Evolutionary conservation across 2,113 vertebrate species (phyloP), one percentile per base, ranked within the genome.

Genomic region (Lagopus leucura): DNA sequence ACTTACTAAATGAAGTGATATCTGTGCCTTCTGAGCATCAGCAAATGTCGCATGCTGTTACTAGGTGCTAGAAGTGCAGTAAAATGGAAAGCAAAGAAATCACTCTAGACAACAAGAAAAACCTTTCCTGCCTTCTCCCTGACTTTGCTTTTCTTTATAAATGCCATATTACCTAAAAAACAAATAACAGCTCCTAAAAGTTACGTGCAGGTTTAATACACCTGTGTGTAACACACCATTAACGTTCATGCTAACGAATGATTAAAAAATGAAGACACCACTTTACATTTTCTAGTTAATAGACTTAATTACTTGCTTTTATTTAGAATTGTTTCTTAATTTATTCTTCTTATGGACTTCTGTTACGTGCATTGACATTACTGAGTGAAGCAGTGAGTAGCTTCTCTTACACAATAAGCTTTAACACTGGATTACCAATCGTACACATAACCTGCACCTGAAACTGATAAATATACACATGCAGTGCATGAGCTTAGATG

Each of bases 201-300:
- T 24, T 50, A 50, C 1, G 22, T 55, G n/a, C n/a, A 64, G 5
- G 8, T 22, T 54, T 54, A 54, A 54, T 30, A 54, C 28, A 17
- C 48, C 13, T 54, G 52, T 8, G 6, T 16, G 6, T 17, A 71
- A 28, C 0, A 0, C 3, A 25, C 1, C 12, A 4, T 54, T 30
- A 54, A 17, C 8, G 17, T 30, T 54, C 52, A 57, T 1, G 2
- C 4, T 40, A 57, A 45, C 18, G 6, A 65, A 27, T 27, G 0
- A 72, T 15, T 54, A 42, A 66, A 86, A 88, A 6, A 3, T 14
- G 25, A 24, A 65, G 7, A 36, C 32, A n/a, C 24, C 34, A 38
- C 2, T 55, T 70, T 7, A 34, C 16, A 6, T 45, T 48, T 3
- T 73, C 10, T 21, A 34, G 34, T 13, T 5, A 60, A 19, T 30